Evolutionary conservation across 2,888 invertebrate species (phyloP), one percentile per base, ranked within the genome.

Genomic region (Erebia palarica): DNA sequence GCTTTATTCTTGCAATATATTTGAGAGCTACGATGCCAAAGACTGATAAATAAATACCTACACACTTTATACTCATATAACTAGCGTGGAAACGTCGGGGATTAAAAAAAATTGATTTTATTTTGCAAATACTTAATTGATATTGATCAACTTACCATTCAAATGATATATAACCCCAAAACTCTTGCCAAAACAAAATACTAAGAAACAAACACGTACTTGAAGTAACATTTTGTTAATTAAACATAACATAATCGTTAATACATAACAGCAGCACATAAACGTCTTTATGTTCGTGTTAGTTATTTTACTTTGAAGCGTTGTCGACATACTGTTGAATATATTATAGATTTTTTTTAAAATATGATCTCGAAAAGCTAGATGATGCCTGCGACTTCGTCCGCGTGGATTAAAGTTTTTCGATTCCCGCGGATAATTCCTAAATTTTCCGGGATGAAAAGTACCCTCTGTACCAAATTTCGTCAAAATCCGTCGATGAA

Each of bases 91-190:
- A 3, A 3, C 27, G 27, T 27, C 27, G 27, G 27, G 27, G 27
- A 27, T 27, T 27, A 3, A 3, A 27, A 47, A 10, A 10, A 11
- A 47, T 10, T 51, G 2, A 51, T 51, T 14, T 51, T 1, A 14
- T 51, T 14, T 5, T 14, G 14, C 2, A 13, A n/a, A 14, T 7
- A n/a, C n/a, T 51, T 9, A 1, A 1, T n/a, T n/a, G n/a, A 21
- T 57, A 21, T 1, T 7, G 1, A 8, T 7, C 16, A 2, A 63
- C 61, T 63, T 13, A 47, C 61, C 61, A 21, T 63, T 63, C 21
- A 63, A 63, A 47, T 63, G 47, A 18, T 63, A 63, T 49, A 63
- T 63, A 63, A 63, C 16, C 18, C 61, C 61, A 49, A 18, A 63
- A 49, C 47, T 18, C 18, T 14, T 18, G 1, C 21, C 61, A 1